Percentiles rank a stretch among this genome's conserved stretches.
Conservation (phyloP, 1,140 invertebrate species). For the Camponotus vicinus region DNA sequence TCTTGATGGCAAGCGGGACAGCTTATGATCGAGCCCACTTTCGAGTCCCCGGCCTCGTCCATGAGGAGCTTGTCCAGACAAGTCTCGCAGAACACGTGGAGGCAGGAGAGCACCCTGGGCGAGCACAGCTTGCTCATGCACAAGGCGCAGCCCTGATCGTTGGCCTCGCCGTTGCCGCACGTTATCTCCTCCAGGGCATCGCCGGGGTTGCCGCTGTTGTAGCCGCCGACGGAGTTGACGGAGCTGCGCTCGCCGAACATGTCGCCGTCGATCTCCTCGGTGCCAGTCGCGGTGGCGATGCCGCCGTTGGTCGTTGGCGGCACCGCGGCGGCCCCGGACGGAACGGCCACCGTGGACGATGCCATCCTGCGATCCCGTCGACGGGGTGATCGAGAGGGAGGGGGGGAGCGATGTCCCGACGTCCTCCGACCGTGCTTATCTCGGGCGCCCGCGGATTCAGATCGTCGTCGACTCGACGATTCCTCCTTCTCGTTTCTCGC, state of each 20-base stretch:
- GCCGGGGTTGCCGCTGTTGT: slow-evolving; percentile 67
- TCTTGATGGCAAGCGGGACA: slow-evolving; percentile 95
- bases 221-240: slow-evolving; percentile 46
- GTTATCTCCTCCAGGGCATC: slow-evolving; percentile 79
- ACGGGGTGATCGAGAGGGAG: background rate
- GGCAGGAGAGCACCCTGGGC: slow-evolving; percentile 95
- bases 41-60: slow-evolving; percentile 89
- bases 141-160: slow-evolving; percentile 81
- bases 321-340: slow-evolving; percentile 71
- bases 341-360: slow-evolving; percentile 74
- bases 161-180: slow-evolving; percentile 70
- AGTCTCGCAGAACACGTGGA: slow-evolving; percentile 96
- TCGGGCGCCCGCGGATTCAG: slow-evolving; percentile 5
- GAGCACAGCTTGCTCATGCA: slow-evolving; percentile 91
- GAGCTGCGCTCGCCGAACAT: slow-evolving; percentile 62
- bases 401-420: background rate
- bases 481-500: background rate
- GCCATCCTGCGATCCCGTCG: slow-evolving; percentile 64
- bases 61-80: slow-evolving; percentile 94
- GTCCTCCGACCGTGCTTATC: slow-evolving; percentile 13
- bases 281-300: slow-evolving; percentile 40
- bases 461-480: background rate
- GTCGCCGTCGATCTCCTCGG: slow-evolving; percentile 70
- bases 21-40: slow-evolving; percentile 86
- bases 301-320: slow-evolving; percentile 41